phyloP scores from a whole-genome alignment of 2,113 vertebrate genomes.

The Mormyrus iriodes region DNA sequence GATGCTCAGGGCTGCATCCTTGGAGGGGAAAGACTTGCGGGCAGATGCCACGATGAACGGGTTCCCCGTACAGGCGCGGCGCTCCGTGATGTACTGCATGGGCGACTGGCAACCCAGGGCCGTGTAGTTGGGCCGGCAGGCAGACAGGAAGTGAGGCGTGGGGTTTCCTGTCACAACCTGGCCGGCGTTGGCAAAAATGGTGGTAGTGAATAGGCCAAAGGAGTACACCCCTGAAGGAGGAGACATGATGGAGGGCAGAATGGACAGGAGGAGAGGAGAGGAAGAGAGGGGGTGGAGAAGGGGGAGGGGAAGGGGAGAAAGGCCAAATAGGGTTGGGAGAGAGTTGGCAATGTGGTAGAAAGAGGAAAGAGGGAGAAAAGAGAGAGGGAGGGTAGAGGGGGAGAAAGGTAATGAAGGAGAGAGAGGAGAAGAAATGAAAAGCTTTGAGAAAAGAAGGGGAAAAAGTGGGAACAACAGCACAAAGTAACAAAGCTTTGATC shows the following conservation, averaged over 20 bases:
- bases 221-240: constrained; percentile 71
- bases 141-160: constrained; percentile 81
- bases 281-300: background rate
- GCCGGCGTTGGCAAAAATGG: constrained; percentile 82
- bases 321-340: background rate
- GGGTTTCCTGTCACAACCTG: constrained; percentile 86
- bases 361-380: background rate
- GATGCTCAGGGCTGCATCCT: constrained; percentile 78
- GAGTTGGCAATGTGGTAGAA: background rate
- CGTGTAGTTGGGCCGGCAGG: constrained; percentile 85
- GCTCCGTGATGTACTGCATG: constrained; percentile 70
- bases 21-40: constrained; percentile 82
- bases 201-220: constrained; percentile 82
- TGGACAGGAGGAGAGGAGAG: background rate
- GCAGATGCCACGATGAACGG: constrained; percentile 69
- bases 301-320: background rate
- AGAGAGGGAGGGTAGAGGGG: background rate
- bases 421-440: background rate
- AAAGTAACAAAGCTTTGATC: background rate
- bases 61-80: constrained; percentile 75
- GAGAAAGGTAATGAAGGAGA: background rate
- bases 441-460: background rate
- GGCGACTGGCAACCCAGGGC: constrained; percentile 73
- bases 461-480: background rate
- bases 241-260: background rate